Conservation (phyloP, 2,113 vertebrate species). For the Ranitomeya variabilis region DNA sequence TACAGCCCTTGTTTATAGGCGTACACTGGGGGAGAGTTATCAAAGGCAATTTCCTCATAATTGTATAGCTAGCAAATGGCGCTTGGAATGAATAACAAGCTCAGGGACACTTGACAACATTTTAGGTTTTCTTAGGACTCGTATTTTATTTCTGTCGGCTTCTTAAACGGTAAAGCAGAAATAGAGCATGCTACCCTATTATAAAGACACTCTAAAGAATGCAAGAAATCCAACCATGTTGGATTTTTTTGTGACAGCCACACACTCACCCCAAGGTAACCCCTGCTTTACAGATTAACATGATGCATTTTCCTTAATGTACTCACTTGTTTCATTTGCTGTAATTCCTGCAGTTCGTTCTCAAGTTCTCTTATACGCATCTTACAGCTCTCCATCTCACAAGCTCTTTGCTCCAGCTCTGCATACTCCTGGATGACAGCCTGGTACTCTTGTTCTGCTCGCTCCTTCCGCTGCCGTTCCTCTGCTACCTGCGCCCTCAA, state of each 20-base stretch:
- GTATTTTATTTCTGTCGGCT: neutral
- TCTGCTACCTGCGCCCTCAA: constrained; percentile 82
- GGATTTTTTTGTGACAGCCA: too few relatives aligned
- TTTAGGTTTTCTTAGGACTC: neutral
- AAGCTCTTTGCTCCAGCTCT: constrained; percentile 84
- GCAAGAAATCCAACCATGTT: too few relatives aligned
- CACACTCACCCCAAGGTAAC: too few relatives aligned
- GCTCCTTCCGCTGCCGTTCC: constrained; percentile 86
- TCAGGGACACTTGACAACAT: neutral
- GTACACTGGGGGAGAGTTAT: neutral
- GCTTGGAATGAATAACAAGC: neutral
- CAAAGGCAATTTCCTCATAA: neutral
- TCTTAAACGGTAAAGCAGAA: too few relatives aligned
- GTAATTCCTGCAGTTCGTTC: constrained; percentile 92
- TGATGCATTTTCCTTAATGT: neutral
- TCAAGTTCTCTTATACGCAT: constrained; percentile 91
- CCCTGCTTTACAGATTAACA: neutral
- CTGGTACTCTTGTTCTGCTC: constrained; percentile 83
- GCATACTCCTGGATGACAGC: constrained; percentile 87
- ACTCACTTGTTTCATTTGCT: constrained; percentile 83
- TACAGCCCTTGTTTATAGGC: neutral
- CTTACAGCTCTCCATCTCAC: constrained; percentile 88
- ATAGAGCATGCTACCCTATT: too few relatives aligned
- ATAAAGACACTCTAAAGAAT: too few relatives aligned
- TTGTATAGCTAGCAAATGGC: neutral